These are phyloP conservation scores for Omphaloscelis lunosa DNA, from an alignment of 2,888 invertebrate species.

Conservation along the genomic window DNA sequence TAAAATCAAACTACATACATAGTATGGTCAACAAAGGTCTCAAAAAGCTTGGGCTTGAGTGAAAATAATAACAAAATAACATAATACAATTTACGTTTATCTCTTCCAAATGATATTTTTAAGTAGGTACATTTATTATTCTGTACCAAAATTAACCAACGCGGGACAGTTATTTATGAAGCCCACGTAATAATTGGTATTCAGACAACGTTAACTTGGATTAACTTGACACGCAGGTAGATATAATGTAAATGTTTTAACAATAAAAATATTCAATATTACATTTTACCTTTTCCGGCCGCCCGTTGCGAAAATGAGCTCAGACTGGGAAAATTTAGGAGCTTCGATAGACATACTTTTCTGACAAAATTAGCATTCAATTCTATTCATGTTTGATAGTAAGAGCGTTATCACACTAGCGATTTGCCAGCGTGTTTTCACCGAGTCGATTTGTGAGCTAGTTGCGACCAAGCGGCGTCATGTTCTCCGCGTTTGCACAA, in stretches of 20 bases:
- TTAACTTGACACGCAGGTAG: conserved; percentile 42
- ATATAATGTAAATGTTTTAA: conserved; percentile 38
- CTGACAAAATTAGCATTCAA: background rate
- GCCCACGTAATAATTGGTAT: conserved; percentile 53
- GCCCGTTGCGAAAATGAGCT: conserved; percentile 1
- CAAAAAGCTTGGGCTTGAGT: background rate
- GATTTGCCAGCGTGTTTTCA: too few relatives aligned
- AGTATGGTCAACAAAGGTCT: background rate
- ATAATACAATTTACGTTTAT: background rate
- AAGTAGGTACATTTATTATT: conserved; percentile 4
- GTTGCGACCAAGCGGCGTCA: too few relatives aligned
- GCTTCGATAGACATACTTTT: background rate
- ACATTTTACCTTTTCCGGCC: conserved; percentile 19
- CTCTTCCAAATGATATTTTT: background rate
- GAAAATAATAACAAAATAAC: background rate
- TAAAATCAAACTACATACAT: background rate
- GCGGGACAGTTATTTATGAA: conserved; percentile 36
- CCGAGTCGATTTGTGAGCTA: too few relatives aligned
- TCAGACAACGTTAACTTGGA: conserved; percentile 38
- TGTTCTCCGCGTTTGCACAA: too few relatives aligned
- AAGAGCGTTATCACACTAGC: too few relatives aligned
- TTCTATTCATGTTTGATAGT: background rate
- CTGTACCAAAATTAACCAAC: conserved; percentile 11
- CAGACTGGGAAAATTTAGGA: background rate
- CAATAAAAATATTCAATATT: conserved; percentile 19